Evolutionary conservation across 2,797 vertebrate species (phyloP), one percentile per base, ranked within the genome.

Genomic region (Pseudopleuronectes americanus): DNA sequence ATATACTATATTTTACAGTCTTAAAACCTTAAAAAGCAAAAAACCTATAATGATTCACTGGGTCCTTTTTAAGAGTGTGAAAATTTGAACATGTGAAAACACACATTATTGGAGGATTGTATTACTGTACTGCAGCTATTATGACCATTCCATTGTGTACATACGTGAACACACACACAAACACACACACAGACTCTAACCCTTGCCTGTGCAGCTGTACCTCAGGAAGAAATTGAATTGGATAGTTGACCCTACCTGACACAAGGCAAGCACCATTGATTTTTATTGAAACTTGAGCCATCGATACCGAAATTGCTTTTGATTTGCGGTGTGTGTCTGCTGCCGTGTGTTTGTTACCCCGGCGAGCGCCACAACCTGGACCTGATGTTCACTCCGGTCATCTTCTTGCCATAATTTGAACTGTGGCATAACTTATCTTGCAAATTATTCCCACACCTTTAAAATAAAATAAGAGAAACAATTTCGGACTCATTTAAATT

Each of bases 181-280:
- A 54, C 41, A 19, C 57, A 21, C 73, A 47, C 53, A 47, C 6
- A 23, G 4, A 41, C 31, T 23, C 36, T 72, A 64, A 83, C 82
- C 82, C 33, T 57, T 38, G 77, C 61, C 79, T 52, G 53, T 71
- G 73, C 41, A 57, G 79, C 79, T 81, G 68, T 70, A 81, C 84
- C 87, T 72, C 82, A 67, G 80, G 79, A 92, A 86, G 88, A 94
- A 92, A 95, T 90, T 94, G 86, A 93, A 94, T 93, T 87, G 90
- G 80, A 87, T 84, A 81, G 87, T 78, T 92, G 91, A 93, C 91
- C 88, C 90, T 36, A 77, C 68, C 87, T 90, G 90, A 92, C 91
- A 89, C 80, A 70, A 85, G 76, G 82, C 91, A 90, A 91, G 87
- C 89, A 68, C 88, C 89, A 92, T 93, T 90, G 92, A 94, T 92